Percentiles rank a stretch among this genome's conserved stretches.
Evolutionary conservation across 2,888 invertebrate species (phyloP).

Genomic region (Agrypnus murinus): DNA sequence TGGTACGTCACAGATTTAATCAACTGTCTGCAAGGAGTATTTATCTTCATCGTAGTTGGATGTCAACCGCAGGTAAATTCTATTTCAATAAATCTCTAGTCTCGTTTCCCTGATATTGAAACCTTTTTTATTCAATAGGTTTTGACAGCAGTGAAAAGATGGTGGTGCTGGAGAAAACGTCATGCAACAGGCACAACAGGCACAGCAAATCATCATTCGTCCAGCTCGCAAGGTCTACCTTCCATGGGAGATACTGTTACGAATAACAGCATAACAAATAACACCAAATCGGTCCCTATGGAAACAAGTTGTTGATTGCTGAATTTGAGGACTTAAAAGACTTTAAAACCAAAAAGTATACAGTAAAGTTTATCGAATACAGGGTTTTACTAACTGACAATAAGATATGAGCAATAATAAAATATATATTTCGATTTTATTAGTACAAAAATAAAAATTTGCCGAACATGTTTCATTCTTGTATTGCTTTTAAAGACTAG

Average conservation of each 20-base stretch:
- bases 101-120: not conserved
- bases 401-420: constrained; percentile 17
- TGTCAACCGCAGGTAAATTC: constrained; percentile 89
- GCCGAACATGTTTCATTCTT: constrained; percentile 8
- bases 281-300: constrained; percentile 72
- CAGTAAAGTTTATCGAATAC: constrained; percentile 29
- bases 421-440: not conserved
- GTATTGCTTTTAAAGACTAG: constrained; percentile 14
- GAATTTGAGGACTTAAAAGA: constrained; percentile 11
- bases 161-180: constrained; percentile 73
- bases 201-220: constrained; percentile 80
- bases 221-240: constrained; percentile 86
- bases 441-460: constrained; percentile 36
- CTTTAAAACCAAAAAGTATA: constrained; percentile 31
- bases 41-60: constrained; percentile 91
- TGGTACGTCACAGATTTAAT: constrained; percentile 91
- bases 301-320: constrained; percentile 73
- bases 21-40: constrained; percentile 90
- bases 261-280: constrained; percentile 80
- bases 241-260: constrained; percentile 86
- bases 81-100: too few relatives aligned
- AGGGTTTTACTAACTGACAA: constrained; percentile 34
- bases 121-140: constrained; percentile 69
- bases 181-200: constrained; percentile 74
- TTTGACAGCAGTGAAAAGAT: constrained; percentile 79